Base-by-base conservation (phyloP, 2,113 vertebrate genomes). In the Saccopteryx bilineata region DNA sequence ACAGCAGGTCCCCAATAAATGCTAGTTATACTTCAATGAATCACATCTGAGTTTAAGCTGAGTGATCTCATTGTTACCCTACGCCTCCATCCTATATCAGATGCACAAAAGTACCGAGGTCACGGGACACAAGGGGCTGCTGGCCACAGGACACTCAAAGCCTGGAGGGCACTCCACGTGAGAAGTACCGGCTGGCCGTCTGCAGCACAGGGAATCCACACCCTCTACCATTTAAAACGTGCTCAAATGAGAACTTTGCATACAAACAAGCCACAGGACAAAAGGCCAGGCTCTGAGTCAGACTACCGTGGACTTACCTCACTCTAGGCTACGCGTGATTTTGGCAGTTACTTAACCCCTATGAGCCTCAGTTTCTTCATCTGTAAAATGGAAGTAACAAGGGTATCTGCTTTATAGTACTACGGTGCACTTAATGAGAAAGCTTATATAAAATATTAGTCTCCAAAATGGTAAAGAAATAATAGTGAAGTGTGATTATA, bases 151-250 rank as follows among this genome's bases (percentile, higher is more conserved):
- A 56, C 50, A 93, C 5, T 8, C 48, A 52, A 46, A 56, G 24
- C 3, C 86, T 9, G 31, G 19, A n/a, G 54, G 33, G 74, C 0
- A 2, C 11, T 46, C 31, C 28, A 12, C 0, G 0, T 13, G 14
- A 52, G 9, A 39, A 28, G 9, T 28, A 50, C 21, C 10, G 9
- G 21, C 28, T 21, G 9, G 72, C 26, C 7, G 10, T 63, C 54
- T 65, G 50, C 5, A 24, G 26, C 33, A n/a, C 12, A 1, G 18
- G 31, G 33, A 71, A 17, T 12, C 50, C 23, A 78, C 24, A 0
- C 71, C 19, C 12, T 19, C 12, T 9, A 1, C 65, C 71, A 68
- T 3, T 33, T 28, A 65, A 60, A 83, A 69, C 12, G 66, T 3
- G 2, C 23, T 60, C 48, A 11, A 14, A 31, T 21, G 26, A 39